Base-by-base conservation (phyloP, 2,797 vertebrate species). In the Hipposideros larvatus region DNA sequence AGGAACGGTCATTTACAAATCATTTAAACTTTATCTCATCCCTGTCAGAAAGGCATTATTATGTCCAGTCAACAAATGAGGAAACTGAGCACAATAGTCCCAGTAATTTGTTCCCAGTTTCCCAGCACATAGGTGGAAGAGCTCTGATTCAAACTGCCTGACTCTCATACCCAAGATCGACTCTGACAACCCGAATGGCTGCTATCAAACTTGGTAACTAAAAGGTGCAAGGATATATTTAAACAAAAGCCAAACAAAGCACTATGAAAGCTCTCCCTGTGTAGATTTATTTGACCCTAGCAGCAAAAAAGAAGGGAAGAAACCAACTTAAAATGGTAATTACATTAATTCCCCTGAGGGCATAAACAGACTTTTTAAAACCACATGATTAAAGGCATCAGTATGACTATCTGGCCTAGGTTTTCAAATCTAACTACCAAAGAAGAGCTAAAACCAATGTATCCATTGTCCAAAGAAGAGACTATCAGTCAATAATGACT, bases 351-450 rank as follows among this genome's bases (percentile, higher is more conserved):
- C 37, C 31, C 86, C 43, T 10, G 14, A 78, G 61, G 21, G 48
- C 11, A 95, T 11, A 96, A 95, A 93, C 43, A 57, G 71, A 95
- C 92, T 90, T 93, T 96, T 91, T 28, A 65, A 96, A 96, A 92
- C 51, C 43, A 74, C 61, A 24, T 92, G 89, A 78, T 93, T 96
- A 94, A 95, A 96, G 79, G 6, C 41, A 91, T 75, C 59, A 91
- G 3, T 66, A 13, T 94, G 94, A 66, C 73, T 79, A 74, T 93
- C 57, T 90, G 65, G 34, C 51, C 37, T 66, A 59, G 14, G 7
- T 85, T 96, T 96, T 78, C 41, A 91, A 74, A 94, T 75, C 24
- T 92, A 96, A 86, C 80, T 24, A 93, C 43, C 19, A 96, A 79
- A 88, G 66, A 65, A n/a, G 43, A 87, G 8, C 22, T 10, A 48